phyloP scores from a whole-genome alignment of 2,113 vertebrate genomes.

The Misgurnus anguillicaudatus region DNA sequence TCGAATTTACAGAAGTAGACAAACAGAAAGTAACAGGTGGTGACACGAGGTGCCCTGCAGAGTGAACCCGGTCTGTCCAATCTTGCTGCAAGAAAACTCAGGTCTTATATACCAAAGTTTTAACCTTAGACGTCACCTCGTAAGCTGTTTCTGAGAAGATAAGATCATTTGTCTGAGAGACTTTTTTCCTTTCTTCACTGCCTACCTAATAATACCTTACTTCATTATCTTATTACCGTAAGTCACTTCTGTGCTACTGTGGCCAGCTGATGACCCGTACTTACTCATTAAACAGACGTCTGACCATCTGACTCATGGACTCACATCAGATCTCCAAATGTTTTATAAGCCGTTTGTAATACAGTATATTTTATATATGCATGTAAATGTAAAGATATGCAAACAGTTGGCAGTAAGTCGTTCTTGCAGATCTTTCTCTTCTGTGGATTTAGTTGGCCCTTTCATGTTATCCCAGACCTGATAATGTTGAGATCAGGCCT shows the following conservation, averaged over 20 bases:
- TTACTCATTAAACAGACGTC: slow-evolving; percentile 46
- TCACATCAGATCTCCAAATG: not conserved
- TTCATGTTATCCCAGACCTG: too few species aligned
- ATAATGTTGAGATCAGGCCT: too few species aligned
- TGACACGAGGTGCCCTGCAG: slow-evolving; percentile 16
- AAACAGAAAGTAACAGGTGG: not conserved
- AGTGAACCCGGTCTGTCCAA: not conserved
- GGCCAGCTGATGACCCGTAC: slow-evolving; percentile 27
- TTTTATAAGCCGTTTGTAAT: too few species aligned
- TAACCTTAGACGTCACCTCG: slow-evolving; percentile 55
- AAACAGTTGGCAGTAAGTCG: too few species aligned
- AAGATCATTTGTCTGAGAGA: slow-evolving; percentile 54
- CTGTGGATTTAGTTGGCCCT: too few species aligned
- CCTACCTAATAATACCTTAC: slow-evolving; percentile 62
- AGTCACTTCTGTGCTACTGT: slow-evolving; percentile 43
- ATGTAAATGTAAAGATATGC: too few species aligned
- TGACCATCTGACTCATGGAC: not conserved
- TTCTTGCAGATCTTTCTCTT: too few species aligned
- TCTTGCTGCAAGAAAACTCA: not conserved
- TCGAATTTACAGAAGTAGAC: not conserved
- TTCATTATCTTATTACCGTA: slow-evolving; percentile 64
- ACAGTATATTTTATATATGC: too few species aligned
- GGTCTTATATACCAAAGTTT: slow-evolving; percentile 59
- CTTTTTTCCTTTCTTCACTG: slow-evolving; percentile 52
- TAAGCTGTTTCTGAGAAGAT: slow-evolving; percentile 67